Conservation (phyloP, 2,113 vertebrate genomes). For the Damaliscus lunatus region DNA sequence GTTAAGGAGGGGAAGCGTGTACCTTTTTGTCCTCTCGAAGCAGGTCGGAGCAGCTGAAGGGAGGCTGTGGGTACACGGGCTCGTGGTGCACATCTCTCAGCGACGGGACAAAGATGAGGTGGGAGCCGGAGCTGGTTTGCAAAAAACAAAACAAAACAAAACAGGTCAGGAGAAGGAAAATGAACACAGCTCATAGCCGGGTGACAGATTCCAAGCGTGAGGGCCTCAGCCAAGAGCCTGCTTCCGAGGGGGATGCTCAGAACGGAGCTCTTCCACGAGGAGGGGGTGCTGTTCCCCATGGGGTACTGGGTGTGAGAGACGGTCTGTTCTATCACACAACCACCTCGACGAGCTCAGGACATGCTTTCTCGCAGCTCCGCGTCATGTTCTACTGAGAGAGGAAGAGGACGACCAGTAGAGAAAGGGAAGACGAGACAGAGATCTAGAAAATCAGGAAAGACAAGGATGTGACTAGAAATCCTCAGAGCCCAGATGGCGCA, state of each 20-base stretch:
- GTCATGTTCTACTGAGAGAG: background rate
- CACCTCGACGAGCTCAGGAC: rapidly evolving
- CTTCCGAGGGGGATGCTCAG: background rate
- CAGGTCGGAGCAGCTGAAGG: conserved; percentile 81
- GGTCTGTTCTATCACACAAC: rapidly evolving
- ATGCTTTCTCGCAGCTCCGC: rapidly evolving
- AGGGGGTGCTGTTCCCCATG: background rate
- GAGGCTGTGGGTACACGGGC: conserved; percentile 91
- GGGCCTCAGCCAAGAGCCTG: rapidly evolving
- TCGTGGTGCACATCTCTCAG: conserved; percentile 89
- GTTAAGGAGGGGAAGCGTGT: background rate
- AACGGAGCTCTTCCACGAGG: rapidly evolving
- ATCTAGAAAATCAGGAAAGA: background rate
- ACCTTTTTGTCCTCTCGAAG: conserved; percentile 87
- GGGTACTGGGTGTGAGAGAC: background rate
- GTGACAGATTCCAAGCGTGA: background rate
- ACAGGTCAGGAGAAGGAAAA: background rate
- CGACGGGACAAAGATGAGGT: conserved; percentile 89
- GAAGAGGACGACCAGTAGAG: background rate
- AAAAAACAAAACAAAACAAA: background rate
- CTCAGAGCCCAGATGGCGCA: background rate
- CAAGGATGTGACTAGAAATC: background rate
- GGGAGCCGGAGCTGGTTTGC: conserved; percentile 74
- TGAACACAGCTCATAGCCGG: background rate
- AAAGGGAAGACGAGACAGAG: background rate